phyloP scores from a whole-genome alignment of 2,797 vertebrate species.

The Telmatherina bonti region DNA sequence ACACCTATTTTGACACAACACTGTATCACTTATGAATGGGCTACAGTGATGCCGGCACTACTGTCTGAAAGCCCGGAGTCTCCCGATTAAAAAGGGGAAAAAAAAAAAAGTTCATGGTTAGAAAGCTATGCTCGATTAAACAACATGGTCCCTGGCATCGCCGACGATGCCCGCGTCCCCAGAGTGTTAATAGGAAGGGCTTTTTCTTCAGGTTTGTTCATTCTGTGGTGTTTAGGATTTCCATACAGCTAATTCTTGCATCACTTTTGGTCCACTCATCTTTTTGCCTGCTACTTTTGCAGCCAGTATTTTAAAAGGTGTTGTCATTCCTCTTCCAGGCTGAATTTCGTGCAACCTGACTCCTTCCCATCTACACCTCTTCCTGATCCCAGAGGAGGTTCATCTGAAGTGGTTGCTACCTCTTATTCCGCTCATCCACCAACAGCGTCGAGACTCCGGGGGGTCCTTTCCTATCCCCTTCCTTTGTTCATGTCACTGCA shows the following conservation, averaged over 20 bases:
- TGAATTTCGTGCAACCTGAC: too few relatives aligned
- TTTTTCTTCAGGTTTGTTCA: neutral
- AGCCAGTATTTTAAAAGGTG: too few relatives aligned
- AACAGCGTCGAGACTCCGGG: neutral
- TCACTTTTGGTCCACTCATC: neutral
- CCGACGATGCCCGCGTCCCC: too few relatives aligned
- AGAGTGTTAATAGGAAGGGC: neutral
- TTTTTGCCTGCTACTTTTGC: neutral
- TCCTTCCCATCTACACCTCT: neutral
- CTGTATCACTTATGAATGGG: too few relatives aligned
- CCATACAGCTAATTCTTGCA: neutral
- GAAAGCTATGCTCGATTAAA: too few relatives aligned
- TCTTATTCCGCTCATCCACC: neutral
- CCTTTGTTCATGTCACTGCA: neutral
- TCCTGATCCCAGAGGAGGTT: neutral
- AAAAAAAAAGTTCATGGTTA: too few relatives aligned
- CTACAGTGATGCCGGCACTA: too few relatives aligned
- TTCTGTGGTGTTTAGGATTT: neutral
- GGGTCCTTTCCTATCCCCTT: neutral
- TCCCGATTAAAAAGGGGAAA: too few relatives aligned
- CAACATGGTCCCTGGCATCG: too few relatives aligned
- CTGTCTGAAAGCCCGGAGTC: too few relatives aligned
- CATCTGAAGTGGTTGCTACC: neutral
- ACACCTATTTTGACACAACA: too few relatives aligned
- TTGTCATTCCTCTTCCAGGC: too few relatives aligned